Evolutionary conservation across 2,888 invertebrate species (phyloP), one percentile per base, ranked within the genome.

Genomic region (Oxycera nigricornis): DNA sequence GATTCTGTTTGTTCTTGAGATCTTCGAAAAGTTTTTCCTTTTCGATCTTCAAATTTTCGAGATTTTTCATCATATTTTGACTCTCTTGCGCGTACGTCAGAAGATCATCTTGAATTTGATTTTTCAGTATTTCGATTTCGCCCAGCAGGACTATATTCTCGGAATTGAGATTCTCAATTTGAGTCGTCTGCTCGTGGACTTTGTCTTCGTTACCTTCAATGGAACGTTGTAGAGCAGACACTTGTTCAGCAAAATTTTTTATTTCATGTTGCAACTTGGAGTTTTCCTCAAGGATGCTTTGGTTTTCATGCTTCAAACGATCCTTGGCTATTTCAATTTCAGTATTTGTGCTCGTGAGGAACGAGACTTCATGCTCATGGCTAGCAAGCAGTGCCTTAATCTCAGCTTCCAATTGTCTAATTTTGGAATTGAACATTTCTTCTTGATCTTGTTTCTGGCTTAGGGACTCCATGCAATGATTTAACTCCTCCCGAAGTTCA

Each of bases 51-150:
- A 85, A 74, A 26, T 80, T 81, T 62, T 84, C 84, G 65, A 84
- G 76, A 72, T 85, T 82, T 6, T 81, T 81, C 39, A 84, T 81
- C 3, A 79, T 80, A 75, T 78, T 77, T 78, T 82, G 82, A 14
- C 79, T 79, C 75, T 85, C 84, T 75, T 82, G 81, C 4, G 81
- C 82, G 74, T 83, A 84, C 3, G 80, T 72, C 7, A 83, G 30
- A 2, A 84, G 81, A 77, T 85, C 84, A 70, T 81, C 80, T 28
- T 85, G 83, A 46, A 83, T 82, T 79, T 84, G 83, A 30, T 79
- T 77, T 70, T 82, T 81, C 20, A 85, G 78, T 24, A 80, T 79
- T 4, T 77, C 73, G 24, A 85, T 79, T 67, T 83, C 82, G 0
- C 76, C 65, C 22, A 81, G 59, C 1, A 85, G 77, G 0, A 79